phyloP scores from a whole-genome alignment of 2,888 invertebrate species.

The Drosophila anomelani region DNA sequence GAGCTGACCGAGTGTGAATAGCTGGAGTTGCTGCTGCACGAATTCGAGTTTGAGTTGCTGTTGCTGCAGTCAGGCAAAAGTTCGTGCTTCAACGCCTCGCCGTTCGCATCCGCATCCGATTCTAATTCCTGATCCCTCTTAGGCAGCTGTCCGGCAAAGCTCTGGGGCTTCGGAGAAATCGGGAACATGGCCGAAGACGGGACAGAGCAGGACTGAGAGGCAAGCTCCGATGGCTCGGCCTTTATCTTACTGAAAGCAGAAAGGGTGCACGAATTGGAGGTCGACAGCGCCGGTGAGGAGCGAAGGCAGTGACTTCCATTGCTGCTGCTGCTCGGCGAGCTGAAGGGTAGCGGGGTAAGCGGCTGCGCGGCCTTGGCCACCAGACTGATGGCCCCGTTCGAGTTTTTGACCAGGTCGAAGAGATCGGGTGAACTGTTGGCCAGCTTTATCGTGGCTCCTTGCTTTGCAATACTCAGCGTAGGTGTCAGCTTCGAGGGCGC shows the following conservation, averaged over 20 bases:
- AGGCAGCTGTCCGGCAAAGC: constrained; percentile 72
- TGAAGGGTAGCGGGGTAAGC: constrained; percentile 59
- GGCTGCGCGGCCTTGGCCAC: constrained; percentile 49
- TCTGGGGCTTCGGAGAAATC: constrained; percentile 54
- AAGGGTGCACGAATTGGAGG: constrained; percentile 59
- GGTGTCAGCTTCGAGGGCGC: constrained; percentile 68
- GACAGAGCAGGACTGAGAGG: constrained; percentile 40
- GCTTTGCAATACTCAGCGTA: constrained; percentile 59
- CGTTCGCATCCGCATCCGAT: neutral
- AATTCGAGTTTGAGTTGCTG: constrained; percentile 62
- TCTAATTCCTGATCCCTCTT: constrained; percentile 29
- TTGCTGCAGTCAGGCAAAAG: constrained; percentile 64
- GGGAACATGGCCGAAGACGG: constrained; percentile 27
- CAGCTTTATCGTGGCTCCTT: constrained; percentile 29
- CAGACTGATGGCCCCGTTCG: constrained; percentile 79
- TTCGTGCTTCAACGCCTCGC: constrained; percentile 64
- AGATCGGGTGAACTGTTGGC: constrained; percentile 69
- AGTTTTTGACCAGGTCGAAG: constrained; percentile 83
- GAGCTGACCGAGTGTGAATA: constrained; percentile 79
- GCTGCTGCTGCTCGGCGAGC: constrained; percentile 63
- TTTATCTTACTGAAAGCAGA: constrained; percentile 77
- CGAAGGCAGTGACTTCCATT: constrained; percentile 47
- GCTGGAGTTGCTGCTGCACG: constrained; percentile 68
- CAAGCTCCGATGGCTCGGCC: constrained; percentile 71
- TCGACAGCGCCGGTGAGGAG: constrained; percentile 60